Base-by-base conservation (phyloP, 2,113 vertebrate species). In the Falco punctatus region DNA sequence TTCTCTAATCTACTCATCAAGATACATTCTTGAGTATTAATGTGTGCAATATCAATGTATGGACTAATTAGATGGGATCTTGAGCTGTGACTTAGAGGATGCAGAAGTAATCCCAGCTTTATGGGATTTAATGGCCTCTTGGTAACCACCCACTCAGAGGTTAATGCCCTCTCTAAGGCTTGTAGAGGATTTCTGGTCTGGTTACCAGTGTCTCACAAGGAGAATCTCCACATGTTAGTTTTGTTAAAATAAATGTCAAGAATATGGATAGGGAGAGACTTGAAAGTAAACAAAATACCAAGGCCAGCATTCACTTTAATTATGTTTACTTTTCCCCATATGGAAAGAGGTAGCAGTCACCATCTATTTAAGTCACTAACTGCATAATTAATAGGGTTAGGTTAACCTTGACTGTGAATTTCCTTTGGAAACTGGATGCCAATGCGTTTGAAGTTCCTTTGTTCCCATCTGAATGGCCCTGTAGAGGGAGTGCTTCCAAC, bases 341-440 rank as follows among this genome's bases (percentile, higher is more conserved):
- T 1, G 9, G 74, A 85, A 89, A 80, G 70, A 80, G 22, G 66
- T 52, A 81, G 59, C 35, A 35, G 46, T 91, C 27, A 67, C 35
- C 81, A 91, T 49, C 66, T 82, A 91, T 92, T 92, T 91, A 58
- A 96, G 81, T 88, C 49, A 42, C 52, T 85, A 75, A 75, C 66
- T 90, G 58, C 49, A 51, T 90, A 88, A 90, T 55, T 82, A 82
- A 69, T 66, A 79, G 40, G 30, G 5, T 35, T 94, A 88, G 17
- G 86, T 91, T 95, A 94, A 95, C 46, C 78, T 93, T 82, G 73
- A 59, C 35, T 15, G 4, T 72, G 74, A 88, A 87, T 77, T 95
- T 94, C 71, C 62, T 70, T 80, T 85, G 81, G 94, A 92, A 94
- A 73, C 27, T 58, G 62, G 15, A 65, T 89, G 52, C 65, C 1